Conservation (phyloP, 2,888 invertebrate species). For the Anaspis maculata region DNA sequence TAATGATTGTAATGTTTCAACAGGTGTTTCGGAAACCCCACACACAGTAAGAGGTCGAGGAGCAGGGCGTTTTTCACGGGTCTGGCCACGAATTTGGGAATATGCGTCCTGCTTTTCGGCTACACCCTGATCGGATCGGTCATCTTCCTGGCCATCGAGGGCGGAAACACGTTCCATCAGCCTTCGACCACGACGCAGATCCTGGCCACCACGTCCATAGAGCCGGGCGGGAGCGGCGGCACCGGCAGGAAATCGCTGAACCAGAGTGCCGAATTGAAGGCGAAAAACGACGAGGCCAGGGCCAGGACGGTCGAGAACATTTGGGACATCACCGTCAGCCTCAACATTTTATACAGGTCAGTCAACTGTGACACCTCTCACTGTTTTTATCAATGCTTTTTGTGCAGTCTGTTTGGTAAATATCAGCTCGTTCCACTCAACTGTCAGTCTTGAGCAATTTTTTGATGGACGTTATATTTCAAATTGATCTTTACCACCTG, state of each 20-base stretch:
- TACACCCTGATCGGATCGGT: conserved; percentile 70
- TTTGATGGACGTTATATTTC: no score
- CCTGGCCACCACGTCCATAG: conserved; percentile 42
- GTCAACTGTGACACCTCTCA: no score
- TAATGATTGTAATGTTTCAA: conserved; percentile 19
- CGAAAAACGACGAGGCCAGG: conserved; percentile 50
- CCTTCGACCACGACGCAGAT: conserved; percentile 44
- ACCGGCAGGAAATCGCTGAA: conserved; percentile 35
- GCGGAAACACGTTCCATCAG: conserved; percentile 51
- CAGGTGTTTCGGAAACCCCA: conserved; percentile 33
- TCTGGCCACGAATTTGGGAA: conserved; percentile 69
- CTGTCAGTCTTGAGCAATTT: no score
- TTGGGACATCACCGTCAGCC: conserved; percentile 81
- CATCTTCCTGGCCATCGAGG: conserved; percentile 79
- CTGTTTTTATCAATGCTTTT: no score
- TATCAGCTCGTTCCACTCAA: no score
- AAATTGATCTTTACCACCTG: no score
- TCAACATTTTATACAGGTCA: conserved; percentile 84
- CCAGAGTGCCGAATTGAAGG: conserved; percentile 38
- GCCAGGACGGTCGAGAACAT: conserved; percentile 75
- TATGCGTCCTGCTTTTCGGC: conserved; percentile 71
- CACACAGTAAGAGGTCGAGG: conserved; percentile 21
- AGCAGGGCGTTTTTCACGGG: conserved; percentile 57
- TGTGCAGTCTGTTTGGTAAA: no score
- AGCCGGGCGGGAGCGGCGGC: no score